Evolutionary conservation across 2,888 invertebrate genomes (phyloP).

Genomic region (Chirona hameri): DNA sequence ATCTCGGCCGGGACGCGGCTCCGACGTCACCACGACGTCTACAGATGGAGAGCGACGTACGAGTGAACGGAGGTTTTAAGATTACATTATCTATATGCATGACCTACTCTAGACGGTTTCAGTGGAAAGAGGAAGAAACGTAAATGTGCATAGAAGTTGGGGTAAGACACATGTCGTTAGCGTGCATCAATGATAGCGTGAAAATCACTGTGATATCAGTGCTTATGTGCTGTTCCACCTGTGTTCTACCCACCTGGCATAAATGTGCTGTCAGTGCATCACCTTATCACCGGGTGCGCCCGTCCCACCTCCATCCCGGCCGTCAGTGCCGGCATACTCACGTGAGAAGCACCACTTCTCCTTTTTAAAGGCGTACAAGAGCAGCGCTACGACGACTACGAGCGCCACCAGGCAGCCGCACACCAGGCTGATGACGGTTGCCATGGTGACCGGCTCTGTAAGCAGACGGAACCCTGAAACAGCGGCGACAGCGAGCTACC

Average conservation of each 20-base stretch:
- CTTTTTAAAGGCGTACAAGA: constrained; percentile 47
- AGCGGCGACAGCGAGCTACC: constrained; percentile 36
- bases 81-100: too few species aligned
- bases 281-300: not conserved
- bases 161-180: too few species aligned
- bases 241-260: too few species aligned
- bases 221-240: too few species aligned
- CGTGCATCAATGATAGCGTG: too few species aligned
- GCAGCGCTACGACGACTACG: constrained; percentile 46
- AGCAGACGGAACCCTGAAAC: constrained; percentile 37
- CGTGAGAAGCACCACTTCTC: constrained; percentile 49
- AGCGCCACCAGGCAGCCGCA: constrained; percentile 47
- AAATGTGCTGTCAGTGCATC: too few species aligned
- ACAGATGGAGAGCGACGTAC: not conserved
- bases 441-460: constrained; percentile 49
- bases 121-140: too few species aligned
- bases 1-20: not conserved
- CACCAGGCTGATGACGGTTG: constrained; percentile 47
- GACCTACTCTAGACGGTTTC: too few species aligned
- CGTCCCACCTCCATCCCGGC: not conserved
- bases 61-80: too few species aligned
- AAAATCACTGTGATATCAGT: too few species aligned
- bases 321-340: constrained; percentile 42
- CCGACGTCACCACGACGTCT: not conserved
- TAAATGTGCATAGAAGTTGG: too few species aligned